Conservation (phyloP, 2,888 invertebrate genomes). For the Apotomis betuletana region DNA sequence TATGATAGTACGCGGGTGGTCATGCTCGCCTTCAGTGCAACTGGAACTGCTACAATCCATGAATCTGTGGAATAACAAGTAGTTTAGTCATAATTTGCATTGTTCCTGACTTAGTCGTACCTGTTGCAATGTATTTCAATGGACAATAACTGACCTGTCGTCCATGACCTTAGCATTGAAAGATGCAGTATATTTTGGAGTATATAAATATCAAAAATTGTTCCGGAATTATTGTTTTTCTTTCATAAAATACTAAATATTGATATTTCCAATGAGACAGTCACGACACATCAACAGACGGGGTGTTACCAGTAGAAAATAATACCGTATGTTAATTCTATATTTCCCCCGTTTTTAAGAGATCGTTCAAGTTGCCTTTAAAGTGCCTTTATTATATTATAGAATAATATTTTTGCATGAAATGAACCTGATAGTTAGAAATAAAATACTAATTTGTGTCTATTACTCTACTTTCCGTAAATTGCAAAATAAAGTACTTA, state of each 20-base stretch:
- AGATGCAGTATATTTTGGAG: conserved; percentile 63
- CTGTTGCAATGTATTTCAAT: conserved; percentile 66
- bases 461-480: too few relatives aligned
- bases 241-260: conserved; percentile 80
- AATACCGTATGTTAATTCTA: conserved; percentile 51
- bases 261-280: conserved; percentile 78
- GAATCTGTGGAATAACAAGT: conserved; percentile 69
- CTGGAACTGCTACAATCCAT: conserved; percentile 79
- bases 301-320: conserved; percentile 62
- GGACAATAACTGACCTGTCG: conserved; percentile 69
- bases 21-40: conserved; percentile 65
- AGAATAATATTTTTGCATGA: too few relatives aligned
- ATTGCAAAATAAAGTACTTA: too few relatives aligned
- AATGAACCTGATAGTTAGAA: too few relatives aligned
- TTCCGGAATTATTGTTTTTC: conserved; percentile 68
- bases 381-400: too few relatives aligned
- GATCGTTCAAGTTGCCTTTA: background rate
- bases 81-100: conserved; percentile 71
- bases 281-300: conserved; percentile 82
- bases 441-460: too few relatives aligned
- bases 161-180: conserved; percentile 72
- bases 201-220: conserved; percentile 64
- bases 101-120: conserved; percentile 73
- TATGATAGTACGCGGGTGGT: conserved; percentile 88
- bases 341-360: conserved; percentile 31